Base-by-base conservation (phyloP, 2,113 vertebrate genomes). In the Elephas maximus region DNA sequence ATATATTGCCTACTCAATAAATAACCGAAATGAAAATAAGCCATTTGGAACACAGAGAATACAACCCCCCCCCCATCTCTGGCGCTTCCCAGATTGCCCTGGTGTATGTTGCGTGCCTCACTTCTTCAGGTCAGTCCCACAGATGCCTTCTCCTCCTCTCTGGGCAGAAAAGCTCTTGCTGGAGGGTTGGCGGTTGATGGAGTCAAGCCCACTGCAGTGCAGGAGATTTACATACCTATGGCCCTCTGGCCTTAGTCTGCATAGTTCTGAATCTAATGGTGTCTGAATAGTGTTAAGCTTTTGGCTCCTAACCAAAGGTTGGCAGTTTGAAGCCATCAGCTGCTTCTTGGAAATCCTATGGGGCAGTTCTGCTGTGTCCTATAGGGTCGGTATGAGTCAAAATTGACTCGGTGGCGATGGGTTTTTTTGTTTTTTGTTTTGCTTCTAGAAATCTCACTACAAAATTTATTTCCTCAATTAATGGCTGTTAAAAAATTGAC, bases 401-500 rank as follows among this genome's bases (percentile, higher is more conserved):
- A 57, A 57, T 57, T 12, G 53, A 57, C 53, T 57, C 53, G 53
- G 53, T 57, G 53, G 11, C 15, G 14, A 3, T 57, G 12, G 12
- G 11, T 17, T 17, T 57, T 57, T 57, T 17, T 17, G 12, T 57
- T 57, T 57, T 57, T 57, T 57, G 12, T 41, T 37, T 80, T 84
- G 48, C 26, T 95, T 87, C 84, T 60, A 88, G 53, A 91, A 51
- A 5, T 90, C 94, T 76, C 2, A 14, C 73, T 88, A 67, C 51
- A 95, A 93, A 93, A 92, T 88, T 84, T 84, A 90, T 96, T 95
- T 76, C 53, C 81, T 41, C 79, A 80, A 83, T 85, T 81, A 80
- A 93, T 57, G 91, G n/a, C 23, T 84, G n/a, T 91, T 86, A 44
- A 74, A 95, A 92, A 81, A 53, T 69, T 80, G 45, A 60, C 53